Percentiles rank a stretch among this genome's conserved stretches.
These are phyloP conservation scores for Vicugna pacos DNA, from an alignment of 2,113 vertebrate species.

Conservation along the genomic window DNA sequence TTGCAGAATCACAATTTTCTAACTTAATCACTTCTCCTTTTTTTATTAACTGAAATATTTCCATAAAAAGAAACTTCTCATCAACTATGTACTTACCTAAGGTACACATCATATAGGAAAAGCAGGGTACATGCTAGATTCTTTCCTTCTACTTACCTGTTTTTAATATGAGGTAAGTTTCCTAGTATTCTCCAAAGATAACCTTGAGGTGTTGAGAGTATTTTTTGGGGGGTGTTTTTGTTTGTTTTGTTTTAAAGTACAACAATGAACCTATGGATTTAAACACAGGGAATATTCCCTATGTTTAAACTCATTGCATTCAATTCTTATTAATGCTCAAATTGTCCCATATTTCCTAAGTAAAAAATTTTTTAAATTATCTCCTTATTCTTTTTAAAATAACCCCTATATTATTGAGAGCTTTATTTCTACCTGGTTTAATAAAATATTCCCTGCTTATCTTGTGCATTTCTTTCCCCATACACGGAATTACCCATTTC, in stretches of 20 bases:
- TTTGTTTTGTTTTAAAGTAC: neutral
- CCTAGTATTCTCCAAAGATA: neutral
- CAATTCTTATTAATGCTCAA: neutral
- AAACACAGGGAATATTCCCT: neutral
- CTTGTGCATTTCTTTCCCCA: neutral
- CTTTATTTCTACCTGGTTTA: neutral
- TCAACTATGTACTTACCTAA: neutral
- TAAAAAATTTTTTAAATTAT: neutral
- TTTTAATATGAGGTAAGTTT: neutral
- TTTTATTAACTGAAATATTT: conserved; percentile 41
- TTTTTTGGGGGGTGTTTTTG: neutral
- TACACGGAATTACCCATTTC: neutral
- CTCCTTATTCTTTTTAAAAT: conserved; percentile 26
- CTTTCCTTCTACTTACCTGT: neutral
- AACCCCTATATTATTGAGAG: neutral
- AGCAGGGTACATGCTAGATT: neutral
- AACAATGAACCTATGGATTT: neutral
- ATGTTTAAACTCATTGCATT: neutral
- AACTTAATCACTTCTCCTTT: neutral
- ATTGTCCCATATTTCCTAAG: neutral
- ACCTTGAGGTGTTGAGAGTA: neutral
- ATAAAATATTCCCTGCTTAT: neutral
- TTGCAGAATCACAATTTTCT: neutral
- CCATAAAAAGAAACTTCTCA: conserved; percentile 7
- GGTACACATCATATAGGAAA: neutral